Conservation (phyloP, 2,888 invertebrate species). For the Caenorhabditis afra region DNA sequence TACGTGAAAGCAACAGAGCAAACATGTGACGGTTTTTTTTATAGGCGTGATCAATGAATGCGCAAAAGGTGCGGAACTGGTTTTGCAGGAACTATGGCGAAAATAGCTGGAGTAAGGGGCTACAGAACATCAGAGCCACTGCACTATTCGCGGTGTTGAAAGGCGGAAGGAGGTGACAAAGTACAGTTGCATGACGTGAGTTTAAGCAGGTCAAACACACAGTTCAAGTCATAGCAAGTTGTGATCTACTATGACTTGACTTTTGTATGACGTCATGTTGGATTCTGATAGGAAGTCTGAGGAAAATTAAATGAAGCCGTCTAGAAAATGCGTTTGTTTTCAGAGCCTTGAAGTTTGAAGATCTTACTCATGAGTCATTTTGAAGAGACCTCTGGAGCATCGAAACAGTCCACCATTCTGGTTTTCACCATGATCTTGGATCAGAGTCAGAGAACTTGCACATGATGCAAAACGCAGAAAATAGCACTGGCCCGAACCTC, state of each 20-base stretch:
- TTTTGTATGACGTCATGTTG: background rate
- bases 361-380: too few relatives aligned
- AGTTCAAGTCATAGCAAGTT: background rate
- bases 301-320: conserved; percentile 3
- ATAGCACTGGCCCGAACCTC: background rate
- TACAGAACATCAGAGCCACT: conserved; percentile 1
- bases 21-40: conserved; percentile 35
- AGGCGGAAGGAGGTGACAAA: conserved; percentile 1
- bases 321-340: conserved; percentile 7
- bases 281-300: conserved; percentile 2
- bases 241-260: too few relatives aligned
- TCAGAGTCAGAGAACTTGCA: too few relatives aligned
- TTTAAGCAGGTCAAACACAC: conserved; percentile 1
- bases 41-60: background rate
- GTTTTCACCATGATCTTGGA: too few relatives aligned
- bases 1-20: conserved; percentile 23
- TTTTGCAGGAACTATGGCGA: conserved; percentile 8
- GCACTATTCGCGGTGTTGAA: background rate
- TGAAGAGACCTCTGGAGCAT: too few relatives aligned
- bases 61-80: background rate
- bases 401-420: too few relatives aligned
- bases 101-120: conserved; percentile 20
- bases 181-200: conserved; percentile 37
- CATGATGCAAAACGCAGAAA: background rate
- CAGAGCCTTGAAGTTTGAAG: background rate